Evolutionary conservation across 2,113 vertebrate species (phyloP).

Genomic region (Phaethon lepturus): DNA sequence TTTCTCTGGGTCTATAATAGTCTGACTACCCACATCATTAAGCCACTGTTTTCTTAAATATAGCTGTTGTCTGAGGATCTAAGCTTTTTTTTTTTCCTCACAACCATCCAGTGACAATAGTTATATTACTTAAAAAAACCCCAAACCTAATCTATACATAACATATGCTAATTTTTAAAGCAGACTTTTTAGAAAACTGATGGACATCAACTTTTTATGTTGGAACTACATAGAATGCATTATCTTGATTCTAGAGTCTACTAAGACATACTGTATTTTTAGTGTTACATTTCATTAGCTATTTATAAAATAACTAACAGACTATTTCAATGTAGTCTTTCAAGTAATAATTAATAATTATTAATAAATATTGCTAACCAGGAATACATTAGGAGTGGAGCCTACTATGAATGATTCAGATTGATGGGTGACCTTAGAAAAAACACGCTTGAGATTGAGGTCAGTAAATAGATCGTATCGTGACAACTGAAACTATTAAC

Average conservation of each 20-base stretch:
- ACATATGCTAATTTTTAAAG: background rate
- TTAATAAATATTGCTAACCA: background rate
- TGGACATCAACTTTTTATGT: background rate
- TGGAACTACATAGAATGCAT: background rate
- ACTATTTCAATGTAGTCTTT: background rate
- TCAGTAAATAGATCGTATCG: background rate
- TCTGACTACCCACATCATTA: background rate
- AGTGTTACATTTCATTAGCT: background rate
- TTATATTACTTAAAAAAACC: background rate
- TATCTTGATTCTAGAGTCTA: background rate
- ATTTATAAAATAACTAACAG: background rate
- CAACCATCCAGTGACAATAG: background rate
- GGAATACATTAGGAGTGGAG: background rate
- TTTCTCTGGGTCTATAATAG: background rate
- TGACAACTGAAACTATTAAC: background rate
- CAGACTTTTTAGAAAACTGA: background rate
- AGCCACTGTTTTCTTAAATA: background rate
- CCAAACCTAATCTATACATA: background rate
- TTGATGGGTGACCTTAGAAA: background rate
- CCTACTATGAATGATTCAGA: background rate
- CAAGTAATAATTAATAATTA: background rate
- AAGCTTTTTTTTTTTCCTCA: background rate
- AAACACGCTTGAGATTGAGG: rapidly evolving
- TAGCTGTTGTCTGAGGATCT: background rate
- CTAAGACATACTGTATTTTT: background rate